A percentile compares a stretch with the other conserved stretches of the same genome.
These are phyloP conservation scores for Limnodromus scolopaceus DNA, from an alignment of 2,797 vertebrate species.

Conservation along the genomic window DNA sequence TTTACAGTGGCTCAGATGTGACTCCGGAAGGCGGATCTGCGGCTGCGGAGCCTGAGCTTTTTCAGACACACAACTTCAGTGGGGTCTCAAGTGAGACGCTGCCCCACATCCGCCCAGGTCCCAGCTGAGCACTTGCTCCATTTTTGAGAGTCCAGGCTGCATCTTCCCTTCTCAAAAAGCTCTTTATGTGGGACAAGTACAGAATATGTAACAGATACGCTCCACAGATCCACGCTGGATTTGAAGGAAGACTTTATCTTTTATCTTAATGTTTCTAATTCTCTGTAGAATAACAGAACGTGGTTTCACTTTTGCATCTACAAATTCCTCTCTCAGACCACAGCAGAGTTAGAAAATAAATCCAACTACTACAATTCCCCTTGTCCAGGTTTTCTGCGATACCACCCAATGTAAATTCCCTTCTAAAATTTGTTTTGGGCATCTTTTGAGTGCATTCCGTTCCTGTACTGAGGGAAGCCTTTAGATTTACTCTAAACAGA, in stretches of 20 bases:
- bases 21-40: not conserved
- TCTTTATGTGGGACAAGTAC: constrained; percentile 4
- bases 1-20: not conserved
- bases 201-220: not conserved
- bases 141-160: constrained; percentile 3
- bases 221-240: not conserved
- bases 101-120: not conserved
- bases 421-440: not conserved
- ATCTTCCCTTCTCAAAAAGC: not conserved
- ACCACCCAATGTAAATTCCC: not conserved
- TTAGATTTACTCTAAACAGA: not conserved
- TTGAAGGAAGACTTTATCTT: not conserved
- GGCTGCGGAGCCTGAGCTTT: not conserved
- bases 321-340: not conserved
- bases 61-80: not conserved
- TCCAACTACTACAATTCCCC: not conserved
- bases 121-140: constrained; percentile 4
- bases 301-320: not conserved
- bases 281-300: not conserved
- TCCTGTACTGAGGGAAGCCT: not conserved
- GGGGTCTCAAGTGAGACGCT: not conserved
- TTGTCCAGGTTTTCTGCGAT: not conserved
- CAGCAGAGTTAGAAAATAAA: not conserved
- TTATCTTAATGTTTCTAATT: not conserved
- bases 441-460: not conserved